Evolutionary conservation across 2,113 vertebrate genomes (phyloP).

Genomic region (Tyrannus savana): DNA sequence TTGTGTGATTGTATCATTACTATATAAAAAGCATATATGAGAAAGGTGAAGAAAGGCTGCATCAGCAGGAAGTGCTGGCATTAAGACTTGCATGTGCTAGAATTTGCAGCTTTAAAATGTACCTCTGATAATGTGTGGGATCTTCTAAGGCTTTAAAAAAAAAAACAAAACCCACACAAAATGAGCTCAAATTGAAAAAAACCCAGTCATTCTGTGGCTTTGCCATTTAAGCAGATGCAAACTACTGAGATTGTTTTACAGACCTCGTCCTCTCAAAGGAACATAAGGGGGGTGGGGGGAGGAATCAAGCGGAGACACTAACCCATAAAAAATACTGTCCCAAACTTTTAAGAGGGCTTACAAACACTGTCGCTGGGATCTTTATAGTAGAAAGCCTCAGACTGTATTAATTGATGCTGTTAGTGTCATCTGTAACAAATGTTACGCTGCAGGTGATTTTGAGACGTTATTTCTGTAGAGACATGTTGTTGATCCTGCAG

Average conservation of each 20-base stretch:
- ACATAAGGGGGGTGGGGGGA: constrained; percentile 1
- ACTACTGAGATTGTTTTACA: constrained; percentile 35
- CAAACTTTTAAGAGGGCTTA: constrained; percentile 8
- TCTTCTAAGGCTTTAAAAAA: constrained; percentile 7
- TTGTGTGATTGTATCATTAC: constrained; percentile 8
- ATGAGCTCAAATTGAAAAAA: neutral
- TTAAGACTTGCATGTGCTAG: constrained; percentile 62
- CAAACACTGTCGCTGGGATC: constrained; percentile 13
- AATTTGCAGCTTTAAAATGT: constrained; percentile 32
- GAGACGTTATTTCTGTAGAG: neutral
- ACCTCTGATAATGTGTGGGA: neutral
- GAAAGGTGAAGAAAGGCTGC: constrained; percentile 33
- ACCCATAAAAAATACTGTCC: neutral
- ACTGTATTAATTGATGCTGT: neutral
- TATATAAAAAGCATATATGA: neutral
- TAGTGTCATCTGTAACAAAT: constrained; percentile 6
- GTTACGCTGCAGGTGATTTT: neutral
- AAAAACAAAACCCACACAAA: neutral
- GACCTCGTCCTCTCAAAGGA: constrained; percentile 14
- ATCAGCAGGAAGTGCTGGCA: constrained; percentile 38
- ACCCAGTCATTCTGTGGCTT: constrained; percentile 11
- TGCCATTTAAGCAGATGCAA: constrained; percentile 21
- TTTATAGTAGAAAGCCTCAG: neutral
- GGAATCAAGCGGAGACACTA: neutral
- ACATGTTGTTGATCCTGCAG: neutral